Percentiles rank a stretch among this genome's conserved stretches.
phyloP scores from a whole-genome alignment of 2,797 vertebrate genomes.

The Trichosurus vulpecula region DNA sequence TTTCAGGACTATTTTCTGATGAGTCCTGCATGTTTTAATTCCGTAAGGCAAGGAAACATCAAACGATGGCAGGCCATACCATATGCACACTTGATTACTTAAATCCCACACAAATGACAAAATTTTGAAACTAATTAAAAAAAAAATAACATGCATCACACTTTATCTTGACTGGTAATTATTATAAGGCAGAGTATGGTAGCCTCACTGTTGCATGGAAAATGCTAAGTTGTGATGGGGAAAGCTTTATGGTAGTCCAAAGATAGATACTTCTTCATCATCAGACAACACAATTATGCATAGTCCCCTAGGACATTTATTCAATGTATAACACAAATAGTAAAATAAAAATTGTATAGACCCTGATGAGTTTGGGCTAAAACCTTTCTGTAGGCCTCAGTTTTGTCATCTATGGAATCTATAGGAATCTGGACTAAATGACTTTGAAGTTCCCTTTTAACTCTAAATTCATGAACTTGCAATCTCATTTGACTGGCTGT shows the following conservation, averaged over 20 bases:
- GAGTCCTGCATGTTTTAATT: background rate
- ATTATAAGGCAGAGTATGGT: background rate
- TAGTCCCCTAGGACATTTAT: background rate
- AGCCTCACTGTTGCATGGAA: background rate
- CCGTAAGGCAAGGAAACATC: background rate
- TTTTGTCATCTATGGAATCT: background rate
- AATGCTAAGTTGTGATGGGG: slow-evolving; percentile 18
- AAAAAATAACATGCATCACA: background rate
- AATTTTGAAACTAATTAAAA: background rate
- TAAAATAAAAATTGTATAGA: background rate
- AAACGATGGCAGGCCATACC: background rate
- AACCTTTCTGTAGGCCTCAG: background rate
- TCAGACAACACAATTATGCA: background rate
- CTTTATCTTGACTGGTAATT: slow-evolving; percentile 29
- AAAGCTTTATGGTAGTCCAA: background rate
- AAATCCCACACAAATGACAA: background rate
- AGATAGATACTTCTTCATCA: slow-evolving; percentile 1
- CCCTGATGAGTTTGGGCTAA: background rate
- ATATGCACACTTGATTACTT: background rate
- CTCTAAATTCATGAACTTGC: background rate
- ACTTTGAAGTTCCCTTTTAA: background rate
- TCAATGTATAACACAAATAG: background rate
- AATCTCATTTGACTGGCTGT: background rate
- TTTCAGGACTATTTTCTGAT: background rate
- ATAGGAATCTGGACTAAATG: background rate